Evolutionary conservation across 2,797 vertebrate species (phyloP), one percentile per base, ranked within the genome.

Genomic region (Yasuhikotakia modesta): DNA sequence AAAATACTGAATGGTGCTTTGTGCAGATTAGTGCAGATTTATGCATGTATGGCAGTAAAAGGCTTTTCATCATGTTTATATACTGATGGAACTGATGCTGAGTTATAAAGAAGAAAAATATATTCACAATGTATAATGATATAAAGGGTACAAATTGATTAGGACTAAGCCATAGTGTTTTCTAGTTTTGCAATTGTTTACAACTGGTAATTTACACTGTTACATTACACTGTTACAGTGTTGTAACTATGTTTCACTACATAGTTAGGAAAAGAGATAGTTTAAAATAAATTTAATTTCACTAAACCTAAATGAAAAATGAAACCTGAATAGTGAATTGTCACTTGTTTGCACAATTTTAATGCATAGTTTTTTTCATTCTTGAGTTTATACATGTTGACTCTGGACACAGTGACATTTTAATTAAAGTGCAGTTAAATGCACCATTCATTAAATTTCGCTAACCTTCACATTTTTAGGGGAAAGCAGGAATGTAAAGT

Each of bases 81-180:
- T 61, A 60, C 52, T 6, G 4, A 10, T 19, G 57, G 39, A 60
- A 43, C 68, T 45, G 7, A 55, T 53, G 53, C 70, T 73, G 60
- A 68, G 35, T 76, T 70, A 67, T 69, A 52, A 57, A 27, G 39
- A 71, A 48, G 71, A 58, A 12, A 67, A 58, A 72, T 53, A 70
- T 58, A 80, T 67, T 70, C 48, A 76, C 50, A 24, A 10, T 43
- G 39, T 76, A 48, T 14, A 39, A 43, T 30, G 30, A 45, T 70
- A 27, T 8, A 65, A 46, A 63, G 55, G 45, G 13, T 55, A 53
- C n/a, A 70, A 30, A 70, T 58, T 69, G 80, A 66, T 64, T 66
- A 76, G 79, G 71, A 80, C 80, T 82, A 86, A 84, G 80, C 80
- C 72, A 74, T 82, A 73, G 71, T 75, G 70, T 82, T 53, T 24